These are phyloP conservation scores for Cololabis saira DNA, from an alignment of 2,113 vertebrate genomes.

Conservation along the genomic window DNA sequence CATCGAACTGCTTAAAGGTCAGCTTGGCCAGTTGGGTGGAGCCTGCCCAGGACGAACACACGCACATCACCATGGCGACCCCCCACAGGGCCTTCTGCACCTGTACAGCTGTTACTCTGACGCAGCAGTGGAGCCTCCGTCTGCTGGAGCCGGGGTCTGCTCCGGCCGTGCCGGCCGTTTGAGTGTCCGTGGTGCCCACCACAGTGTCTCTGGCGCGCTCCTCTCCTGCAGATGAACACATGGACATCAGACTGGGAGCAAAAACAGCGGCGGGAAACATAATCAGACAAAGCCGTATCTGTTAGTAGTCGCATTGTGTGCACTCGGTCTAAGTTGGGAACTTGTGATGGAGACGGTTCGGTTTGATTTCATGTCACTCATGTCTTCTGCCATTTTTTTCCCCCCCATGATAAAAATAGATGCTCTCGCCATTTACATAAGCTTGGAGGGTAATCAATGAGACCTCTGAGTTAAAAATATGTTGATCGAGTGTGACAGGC, in stretches of 20 bases:
- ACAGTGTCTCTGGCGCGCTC: constrained; percentile 87
- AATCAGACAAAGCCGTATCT: too few relatives aligned
- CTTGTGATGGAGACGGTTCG: not conserved
- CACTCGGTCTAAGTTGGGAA: too few relatives aligned
- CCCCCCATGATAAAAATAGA: constrained; percentile 56
- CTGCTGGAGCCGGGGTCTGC: constrained; percentile 73
- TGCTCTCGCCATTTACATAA: constrained; percentile 54
- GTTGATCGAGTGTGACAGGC: constrained; percentile 63
- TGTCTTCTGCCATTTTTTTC: constrained; percentile 4
- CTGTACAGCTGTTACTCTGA: constrained; percentile 83
- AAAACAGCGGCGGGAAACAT: not conserved
- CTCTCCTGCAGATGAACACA: constrained; percentile 83
- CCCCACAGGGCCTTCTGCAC: constrained; percentile 90
- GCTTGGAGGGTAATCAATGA: constrained; percentile 72
- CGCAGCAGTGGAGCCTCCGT: constrained; percentile 80
- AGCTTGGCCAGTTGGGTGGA: constrained; percentile 93
- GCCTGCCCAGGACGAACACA: constrained; percentile 93
- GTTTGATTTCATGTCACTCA: constrained; percentile 25
- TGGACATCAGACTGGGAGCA: not conserved
- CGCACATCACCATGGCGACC: constrained; percentile 89
- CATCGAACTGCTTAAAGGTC: constrained; percentile 90
- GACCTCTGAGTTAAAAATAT: constrained; percentile 61
- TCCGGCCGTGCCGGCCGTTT: constrained; percentile 77
- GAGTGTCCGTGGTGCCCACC: constrained; percentile 84
- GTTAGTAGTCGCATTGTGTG: too few relatives aligned